phyloP scores from a whole-genome alignment of 2,888 invertebrate genomes.

The Margaritifera margaritifera region DNA sequence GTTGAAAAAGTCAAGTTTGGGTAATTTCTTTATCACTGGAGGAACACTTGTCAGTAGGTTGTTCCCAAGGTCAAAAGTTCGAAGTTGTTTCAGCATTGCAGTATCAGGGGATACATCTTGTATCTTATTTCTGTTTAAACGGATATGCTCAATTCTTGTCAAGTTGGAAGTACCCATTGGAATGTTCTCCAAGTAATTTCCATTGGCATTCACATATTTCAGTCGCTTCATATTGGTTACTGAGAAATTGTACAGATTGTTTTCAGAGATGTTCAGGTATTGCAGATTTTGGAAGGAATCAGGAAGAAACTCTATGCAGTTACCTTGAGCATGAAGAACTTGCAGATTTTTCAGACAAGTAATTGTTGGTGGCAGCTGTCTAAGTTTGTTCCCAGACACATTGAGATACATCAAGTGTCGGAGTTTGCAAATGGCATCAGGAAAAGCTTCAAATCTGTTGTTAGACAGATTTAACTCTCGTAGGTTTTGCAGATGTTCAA shows the following conservation, averaged over 20 bases:
- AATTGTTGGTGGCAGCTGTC: conserved; percentile 48
- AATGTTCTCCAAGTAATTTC: conserved; percentile 62
- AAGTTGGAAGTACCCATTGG: conserved; percentile 65
- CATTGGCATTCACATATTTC: conserved; percentile 57
- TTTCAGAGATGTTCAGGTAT: conserved; percentile 63
- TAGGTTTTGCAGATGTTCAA: conserved; percentile 58
- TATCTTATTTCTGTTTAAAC: conserved; percentile 61
- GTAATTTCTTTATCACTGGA: conserved; percentile 60
- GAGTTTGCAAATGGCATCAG: conserved; percentile 53
- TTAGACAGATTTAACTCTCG: conserved; percentile 62
- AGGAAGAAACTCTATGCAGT: conserved; percentile 56
- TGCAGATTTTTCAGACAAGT: conserved; percentile 49
- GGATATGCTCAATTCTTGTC: conserved; percentile 53
- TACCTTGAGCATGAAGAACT: conserved; percentile 61
- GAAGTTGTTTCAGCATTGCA: conserved; percentile 56
- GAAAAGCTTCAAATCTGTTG: conserved; percentile 61
- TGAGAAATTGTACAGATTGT: conserved; percentile 62
- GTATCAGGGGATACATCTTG: conserved; percentile 64
- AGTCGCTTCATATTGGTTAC: conserved; percentile 59
- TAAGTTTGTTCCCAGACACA: conserved; percentile 55
- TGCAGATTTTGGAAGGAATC: conserved; percentile 50
- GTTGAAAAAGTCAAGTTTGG: conserved; percentile 64
- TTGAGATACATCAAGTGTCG: conserved; percentile 55
- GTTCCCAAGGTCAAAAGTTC: conserved; percentile 63
- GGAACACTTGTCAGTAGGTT: conserved; percentile 65